Evolutionary conservation across 2,113 vertebrate genomes (phyloP), one percentile per base, ranked within the genome.

Genomic region (Xenotilapia flavipinnis): DNA sequence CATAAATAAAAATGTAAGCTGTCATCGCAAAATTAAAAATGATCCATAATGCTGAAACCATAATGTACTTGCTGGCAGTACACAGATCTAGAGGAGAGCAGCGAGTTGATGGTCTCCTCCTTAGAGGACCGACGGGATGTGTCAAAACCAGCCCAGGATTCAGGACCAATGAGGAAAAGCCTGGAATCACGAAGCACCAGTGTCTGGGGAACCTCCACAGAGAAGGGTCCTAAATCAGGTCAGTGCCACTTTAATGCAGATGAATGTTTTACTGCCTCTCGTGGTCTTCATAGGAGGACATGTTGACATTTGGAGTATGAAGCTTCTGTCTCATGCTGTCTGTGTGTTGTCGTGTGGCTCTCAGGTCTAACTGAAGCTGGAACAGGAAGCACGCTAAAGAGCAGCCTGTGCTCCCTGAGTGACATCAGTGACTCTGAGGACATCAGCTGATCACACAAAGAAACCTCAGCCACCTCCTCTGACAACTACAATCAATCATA

Each of bases 371-470:
- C 93, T 9, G 98, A 97, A 80, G 94, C 95, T 2, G 97, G 97
- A 85, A 96, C 96, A 10, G 96, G 96, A 77, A 98, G 97, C 91
- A 97, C 97, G 0, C 90, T 97, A 90, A 98, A 97, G 94, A 98
- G 97, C 97, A 98, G 97, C 89, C 90, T 97, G 85, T 96, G 97
- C 79, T 97, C 96, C 5, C 94, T 97, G 89, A 97, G 97, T 19
- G 97, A 98, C 28, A 96, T 97, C 96, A 98, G 97, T 9, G 97
- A 98, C 91, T 96, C 96, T 9, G 97, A 97, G 65, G 97, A 97
- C n/a, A 87, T 77, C 68, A 87, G 85, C 79, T 84, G 88, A 88
- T 9, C 68, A 28, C 47, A 84, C 55, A 55, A 19, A 31, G 47
- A 40, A 49, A 89, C 90, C 83, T 92, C 77, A 84, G 17, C 15